These are phyloP conservation scores for Monodelphis domestica DNA, from an alignment of 2,797 vertebrate genomes.

Conservation along the genomic window DNA sequence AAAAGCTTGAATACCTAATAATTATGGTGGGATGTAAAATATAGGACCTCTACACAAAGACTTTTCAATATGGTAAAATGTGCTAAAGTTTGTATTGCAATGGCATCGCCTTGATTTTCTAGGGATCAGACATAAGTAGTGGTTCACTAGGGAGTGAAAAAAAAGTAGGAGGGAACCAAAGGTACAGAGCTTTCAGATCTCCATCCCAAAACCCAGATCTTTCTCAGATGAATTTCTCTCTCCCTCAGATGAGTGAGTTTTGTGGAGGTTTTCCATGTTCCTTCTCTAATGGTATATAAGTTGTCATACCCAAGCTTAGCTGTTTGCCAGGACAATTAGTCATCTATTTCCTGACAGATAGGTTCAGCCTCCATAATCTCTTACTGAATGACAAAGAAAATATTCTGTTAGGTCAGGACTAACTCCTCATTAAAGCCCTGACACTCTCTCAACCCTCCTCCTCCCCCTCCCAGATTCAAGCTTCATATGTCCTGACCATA, in stretches of 20 bases:
- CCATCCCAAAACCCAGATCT: not conserved
- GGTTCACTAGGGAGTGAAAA: not conserved
- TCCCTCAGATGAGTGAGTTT: not conserved
- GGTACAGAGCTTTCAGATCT: not conserved
- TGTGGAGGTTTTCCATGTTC: not conserved
- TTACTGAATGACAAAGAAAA: constrained; percentile 21
- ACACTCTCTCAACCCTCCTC: not conserved
- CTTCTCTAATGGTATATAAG: not conserved
- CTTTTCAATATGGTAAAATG: not conserved
- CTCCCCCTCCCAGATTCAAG: rapidly evolving
- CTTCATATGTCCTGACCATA: not conserved
- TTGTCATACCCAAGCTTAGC: not conserved
- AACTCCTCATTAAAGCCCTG: not conserved
- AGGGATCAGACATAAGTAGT: constrained; percentile 7
- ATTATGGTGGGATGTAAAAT: not conserved
- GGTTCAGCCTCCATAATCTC: not conserved
- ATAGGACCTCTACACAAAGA: not conserved
- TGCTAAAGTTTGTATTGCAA: not conserved
- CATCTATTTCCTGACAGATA: not conserved
- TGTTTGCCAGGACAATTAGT: constrained; percentile 58
- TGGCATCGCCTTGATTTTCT: not conserved
- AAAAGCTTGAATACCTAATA: not conserved
- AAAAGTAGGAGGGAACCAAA: not conserved
- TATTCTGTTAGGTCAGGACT: rapidly evolving
- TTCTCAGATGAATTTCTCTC: constrained; percentile 6